Conservation (phyloP, 2,113 vertebrate genomes). For the Mormyrus lacerda region DNA sequence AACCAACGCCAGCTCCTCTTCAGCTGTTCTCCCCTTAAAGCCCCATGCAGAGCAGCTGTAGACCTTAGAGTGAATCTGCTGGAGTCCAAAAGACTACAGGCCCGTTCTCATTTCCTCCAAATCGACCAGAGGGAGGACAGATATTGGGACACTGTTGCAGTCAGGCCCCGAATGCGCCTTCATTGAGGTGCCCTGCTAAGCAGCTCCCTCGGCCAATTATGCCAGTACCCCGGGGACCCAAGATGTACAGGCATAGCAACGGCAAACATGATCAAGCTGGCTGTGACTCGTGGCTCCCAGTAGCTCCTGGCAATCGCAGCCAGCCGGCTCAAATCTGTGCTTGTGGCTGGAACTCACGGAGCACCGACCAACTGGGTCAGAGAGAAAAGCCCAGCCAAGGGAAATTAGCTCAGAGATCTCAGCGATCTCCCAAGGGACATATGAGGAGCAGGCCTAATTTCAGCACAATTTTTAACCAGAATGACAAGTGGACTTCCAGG, state of each 20-base stretch:
- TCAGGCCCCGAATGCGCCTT: background rate
- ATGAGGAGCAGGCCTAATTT: background rate
- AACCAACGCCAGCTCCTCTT: background rate
- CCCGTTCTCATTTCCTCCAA: background rate
- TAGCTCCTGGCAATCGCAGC: background rate
- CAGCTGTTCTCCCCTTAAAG: background rate
- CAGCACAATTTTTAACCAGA: background rate
- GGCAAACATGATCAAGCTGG: background rate
- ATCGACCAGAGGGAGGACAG: background rate
- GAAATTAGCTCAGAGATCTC: background rate
- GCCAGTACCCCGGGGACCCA: background rate
- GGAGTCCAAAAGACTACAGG: constrained; percentile 1
- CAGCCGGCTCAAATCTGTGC: background rate
- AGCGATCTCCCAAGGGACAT: background rate
- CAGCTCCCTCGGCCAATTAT: background rate
- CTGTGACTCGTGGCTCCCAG: background rate
- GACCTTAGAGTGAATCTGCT: constrained; percentile 1
- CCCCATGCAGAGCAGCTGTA: background rate
- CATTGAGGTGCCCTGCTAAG: background rate
- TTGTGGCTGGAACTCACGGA: background rate
- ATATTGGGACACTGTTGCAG: background rate
- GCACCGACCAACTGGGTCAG: constrained; percentile 2
- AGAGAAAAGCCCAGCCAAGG: background rate
- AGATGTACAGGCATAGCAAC: background rate
- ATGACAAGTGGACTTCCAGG: background rate